phyloP scores from a whole-genome alignment of 2,888 invertebrate species.

The Caenorhabditis sp. region DNA sequence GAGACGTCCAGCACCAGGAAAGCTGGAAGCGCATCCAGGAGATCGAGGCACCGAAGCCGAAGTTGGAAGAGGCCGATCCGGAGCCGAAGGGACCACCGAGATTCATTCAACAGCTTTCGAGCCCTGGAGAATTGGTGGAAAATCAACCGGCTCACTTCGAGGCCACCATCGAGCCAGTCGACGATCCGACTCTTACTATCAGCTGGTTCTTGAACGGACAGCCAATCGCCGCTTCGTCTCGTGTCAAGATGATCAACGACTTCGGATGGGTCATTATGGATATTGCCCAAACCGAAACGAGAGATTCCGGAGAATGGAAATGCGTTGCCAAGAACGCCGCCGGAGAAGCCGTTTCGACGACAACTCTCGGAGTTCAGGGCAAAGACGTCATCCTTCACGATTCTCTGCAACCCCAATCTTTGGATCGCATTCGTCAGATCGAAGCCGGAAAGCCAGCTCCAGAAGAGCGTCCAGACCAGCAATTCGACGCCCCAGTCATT shows the following conservation, averaged over 20 bases:
- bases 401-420: slow-evolving; percentile 91
- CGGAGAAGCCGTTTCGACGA: slow-evolving; percentile 89
- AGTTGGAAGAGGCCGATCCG: slow-evolving; percentile 66
- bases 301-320: slow-evolving; percentile 93
- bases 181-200: slow-evolving; percentile 85
- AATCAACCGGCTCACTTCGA: slow-evolving; percentile 92
- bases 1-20: slow-evolving; percentile 85
- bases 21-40: slow-evolving; percentile 87
- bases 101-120: slow-evolving; percentile 57
- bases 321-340: slow-evolving; percentile 94
- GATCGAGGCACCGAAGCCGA: slow-evolving; percentile 72
- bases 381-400: slow-evolving; percentile 86
- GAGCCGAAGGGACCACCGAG: slow-evolving; percentile 69
- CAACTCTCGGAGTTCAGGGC: slow-evolving; percentile 67
- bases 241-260: slow-evolving; percentile 94
- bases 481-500: slow-evolving; percentile 71
- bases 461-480: slow-evolving; percentile 66
- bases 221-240: slow-evolving; percentile 87
- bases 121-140: slow-evolving; percentile 82
- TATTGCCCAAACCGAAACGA: slow-evolving; percentile 83
- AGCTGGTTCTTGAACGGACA: slow-evolving; percentile 88
- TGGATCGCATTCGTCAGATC: slow-evolving; percentile 84
- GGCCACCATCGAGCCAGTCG: slow-evolving; percentile 91
- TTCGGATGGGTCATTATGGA: slow-evolving; percentile 94
- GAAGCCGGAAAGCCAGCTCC: slow-evolving; percentile 73